Evolutionary conservation across 1,140 invertebrate genomes (phyloP), one percentile per base, ranked within the genome.

Genomic region (Hyles vespertilio): DNA sequence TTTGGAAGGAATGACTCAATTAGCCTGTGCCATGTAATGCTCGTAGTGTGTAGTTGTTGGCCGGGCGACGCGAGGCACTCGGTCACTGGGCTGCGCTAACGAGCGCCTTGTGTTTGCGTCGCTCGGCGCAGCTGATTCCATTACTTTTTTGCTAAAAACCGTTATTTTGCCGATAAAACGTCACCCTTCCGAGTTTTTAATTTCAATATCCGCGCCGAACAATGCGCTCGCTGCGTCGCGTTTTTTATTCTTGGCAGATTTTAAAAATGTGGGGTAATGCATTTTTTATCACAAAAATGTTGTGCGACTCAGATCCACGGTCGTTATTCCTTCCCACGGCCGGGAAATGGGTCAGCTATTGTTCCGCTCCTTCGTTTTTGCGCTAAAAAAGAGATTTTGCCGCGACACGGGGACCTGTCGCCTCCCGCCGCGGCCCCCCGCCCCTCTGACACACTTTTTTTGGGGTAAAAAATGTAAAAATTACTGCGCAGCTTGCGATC

Each of bases 301-400:
- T 60, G 63, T 72, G 62, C 65, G 72, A 72, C 69, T 70, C 70
- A 70, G 69, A 81, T 77, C 79, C 73, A 69, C 77, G 70, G 74
- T 78, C 84, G 85, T 88, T 86, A 88, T 86, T 85, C 81, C 73
- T 87, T 87, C 84, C 85, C 85, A 88, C 85, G 85, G 85, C 78
- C 70, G 81, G 81, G 81, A 86, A 84, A 70, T 88, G 85, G 85
- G 85, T 85, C 85, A 88, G 65, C 72, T 74, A 77, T 83, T 84
- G 81, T 85, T 79, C 71, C 64, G 67, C 61, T 77, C 69, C 72
- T 72, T 72, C 77, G 78, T 74, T 84, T 88, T 88, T 88, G 67
- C 72, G 76, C 72, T 84, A 88, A 88, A 88, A 87, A 88, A 84
- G 63, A 76, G 80, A 84, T 84, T 87, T 84, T 70, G 61, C 59